Evolutionary conservation across 2,888 invertebrate genomes (phyloP).

Genomic region (Aphodius sticticus): DNA sequence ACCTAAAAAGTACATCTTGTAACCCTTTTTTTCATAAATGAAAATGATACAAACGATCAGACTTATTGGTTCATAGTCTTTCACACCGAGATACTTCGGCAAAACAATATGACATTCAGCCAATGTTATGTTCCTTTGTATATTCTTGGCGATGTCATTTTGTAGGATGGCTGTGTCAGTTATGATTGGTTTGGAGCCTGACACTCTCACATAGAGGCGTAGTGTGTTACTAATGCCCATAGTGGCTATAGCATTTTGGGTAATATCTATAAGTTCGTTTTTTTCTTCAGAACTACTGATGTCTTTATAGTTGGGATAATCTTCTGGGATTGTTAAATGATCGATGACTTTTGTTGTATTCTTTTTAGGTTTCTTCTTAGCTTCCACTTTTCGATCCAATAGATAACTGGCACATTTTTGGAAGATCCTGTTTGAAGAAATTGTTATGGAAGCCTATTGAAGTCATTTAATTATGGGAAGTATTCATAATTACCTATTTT

Average conservation of each 20-base stretch:
- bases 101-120: not conserved
- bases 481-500: too few species aligned
- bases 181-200: not conserved
- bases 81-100: constrained; percentile 25
- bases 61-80: not conserved
- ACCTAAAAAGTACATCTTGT: too few species aligned
- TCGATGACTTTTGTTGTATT: not conserved
- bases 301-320: constrained; percentile 22
- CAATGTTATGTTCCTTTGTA: constrained; percentile 16
- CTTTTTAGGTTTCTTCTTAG: too few species aligned
- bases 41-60: constrained; percentile 20
- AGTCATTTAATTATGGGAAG: too few species aligned
- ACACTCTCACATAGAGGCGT: not conserved
- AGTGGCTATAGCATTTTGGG: constrained; percentile 13
- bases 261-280: constrained; percentile 19
- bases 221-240: not conserved
- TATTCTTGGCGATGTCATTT: constrained; percentile 4
- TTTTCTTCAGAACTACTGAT: not conserved
- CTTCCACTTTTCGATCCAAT: too few species aligned
- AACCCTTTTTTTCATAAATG: too few species aligned
- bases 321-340: constrained; percentile 17
- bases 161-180: not conserved
- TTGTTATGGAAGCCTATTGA: too few species aligned
- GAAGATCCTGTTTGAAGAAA: too few species aligned
- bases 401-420: too few species aligned